Evolutionary conservation across 2,888 invertebrate species (phyloP).

Genomic region (Netelia fuscicornis): DNA sequence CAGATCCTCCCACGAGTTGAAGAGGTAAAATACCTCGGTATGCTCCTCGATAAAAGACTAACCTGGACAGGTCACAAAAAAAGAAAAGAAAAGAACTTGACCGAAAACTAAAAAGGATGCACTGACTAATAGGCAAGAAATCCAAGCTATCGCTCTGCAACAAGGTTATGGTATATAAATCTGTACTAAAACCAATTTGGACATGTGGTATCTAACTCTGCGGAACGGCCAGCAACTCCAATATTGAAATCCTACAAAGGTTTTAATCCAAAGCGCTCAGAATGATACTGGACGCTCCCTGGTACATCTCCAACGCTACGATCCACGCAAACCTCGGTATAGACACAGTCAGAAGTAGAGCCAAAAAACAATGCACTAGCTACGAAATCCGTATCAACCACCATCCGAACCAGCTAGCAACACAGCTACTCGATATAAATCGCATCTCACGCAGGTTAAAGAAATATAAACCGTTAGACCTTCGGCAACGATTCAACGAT

Average conservation of each 20-base stretch:
- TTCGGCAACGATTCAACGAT: neutral
- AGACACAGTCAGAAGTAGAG: slow-evolving; percentile 5
- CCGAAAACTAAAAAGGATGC: too few relatives aligned
- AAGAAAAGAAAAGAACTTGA: neutral
- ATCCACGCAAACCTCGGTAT: neutral
- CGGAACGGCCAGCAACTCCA: slow-evolving; percentile 40
- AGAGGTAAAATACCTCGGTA: slow-evolving; percentile 71
- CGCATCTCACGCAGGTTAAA: neutral
- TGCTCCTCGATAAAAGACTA: slow-evolving; percentile 68
- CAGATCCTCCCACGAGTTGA: slow-evolving; percentile 56
- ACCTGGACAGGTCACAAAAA: slow-evolving; percentile 58
- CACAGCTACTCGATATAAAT: slow-evolving; percentile 10
- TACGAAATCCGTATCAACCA: slow-evolving; percentile 11
- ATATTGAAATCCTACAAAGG: neutral
- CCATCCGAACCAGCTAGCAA: slow-evolving; percentile 10
- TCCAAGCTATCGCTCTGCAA: too few relatives aligned
- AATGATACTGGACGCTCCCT: slow-evolving; percentile 16
- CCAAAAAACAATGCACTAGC: slow-evolving; percentile 5
- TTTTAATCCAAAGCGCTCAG: slow-evolving; percentile 41
- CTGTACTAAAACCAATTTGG: slow-evolving; percentile 54
- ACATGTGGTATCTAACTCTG: slow-evolving; percentile 45
- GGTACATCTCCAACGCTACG: neutral
- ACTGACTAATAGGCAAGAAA: too few relatives aligned
- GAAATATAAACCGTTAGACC: slow-evolving; percentile 13
- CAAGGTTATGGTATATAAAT: slow-evolving; percentile 46